Evolutionary conservation across 2,888 invertebrate genomes (phyloP).

Genomic region (Sphaerophoria taeniata): DNA sequence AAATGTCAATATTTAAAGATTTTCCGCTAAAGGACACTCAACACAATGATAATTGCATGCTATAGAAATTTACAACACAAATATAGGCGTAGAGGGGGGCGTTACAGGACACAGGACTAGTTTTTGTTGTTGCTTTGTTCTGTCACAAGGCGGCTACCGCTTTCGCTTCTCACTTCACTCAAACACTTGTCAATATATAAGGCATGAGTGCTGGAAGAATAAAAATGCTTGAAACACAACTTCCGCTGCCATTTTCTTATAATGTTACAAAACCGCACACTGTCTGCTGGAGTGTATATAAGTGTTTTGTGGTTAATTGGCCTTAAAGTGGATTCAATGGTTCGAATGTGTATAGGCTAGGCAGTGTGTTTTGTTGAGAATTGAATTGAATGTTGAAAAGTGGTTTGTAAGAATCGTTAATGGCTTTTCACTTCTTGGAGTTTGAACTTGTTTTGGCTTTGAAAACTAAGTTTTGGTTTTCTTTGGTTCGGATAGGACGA

Average conservation of each 20-base stretch:
- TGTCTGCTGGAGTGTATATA: background rate
- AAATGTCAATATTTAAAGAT: slow-evolving; percentile 72
- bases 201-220: slow-evolving; percentile 6
- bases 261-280: slow-evolving; percentile 15
- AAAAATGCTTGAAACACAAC: slow-evolving; percentile 3
- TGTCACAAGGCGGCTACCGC: background rate
- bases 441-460: too few species aligned
- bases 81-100: background rate
- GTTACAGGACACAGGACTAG: background rate
- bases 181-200: background rate
- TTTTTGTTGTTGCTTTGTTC: background rate
- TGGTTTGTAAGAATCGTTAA: slow-evolving; percentile 9
- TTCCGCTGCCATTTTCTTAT: slow-evolving; percentile 36
- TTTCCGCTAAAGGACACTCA: slow-evolving; percentile 61
- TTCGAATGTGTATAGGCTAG: slow-evolving; percentile 23
- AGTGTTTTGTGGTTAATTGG: slow-evolving; percentile 63
- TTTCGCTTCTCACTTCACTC: background rate
- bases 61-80: background rate
- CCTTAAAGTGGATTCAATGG: slow-evolving; percentile 43
- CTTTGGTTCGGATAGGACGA: too few species aligned
- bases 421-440: slow-evolving; percentile 10
- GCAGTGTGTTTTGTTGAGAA: slow-evolving; percentile 31
- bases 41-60: slow-evolving; percentile 62
- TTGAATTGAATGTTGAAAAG: background rate
- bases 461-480: too few species aligned